Evolutionary conservation across 2,797 vertebrate species (phyloP).

Genomic region (Bradypodion pumilum): DNA sequence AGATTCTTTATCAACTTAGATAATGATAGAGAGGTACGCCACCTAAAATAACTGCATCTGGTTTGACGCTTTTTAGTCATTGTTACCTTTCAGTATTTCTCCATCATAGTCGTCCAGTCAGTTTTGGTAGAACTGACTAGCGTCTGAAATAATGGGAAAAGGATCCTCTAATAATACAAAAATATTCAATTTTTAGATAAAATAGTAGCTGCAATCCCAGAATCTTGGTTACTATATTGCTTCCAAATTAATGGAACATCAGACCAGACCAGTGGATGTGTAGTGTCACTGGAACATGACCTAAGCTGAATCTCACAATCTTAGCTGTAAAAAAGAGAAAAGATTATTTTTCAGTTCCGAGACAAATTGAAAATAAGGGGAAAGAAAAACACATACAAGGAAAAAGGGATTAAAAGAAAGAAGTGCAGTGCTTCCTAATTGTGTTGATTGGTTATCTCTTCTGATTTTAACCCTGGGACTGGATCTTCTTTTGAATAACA

Average conservation of each 20-base stretch:
- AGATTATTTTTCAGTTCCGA: background rate
- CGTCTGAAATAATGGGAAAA: background rate
- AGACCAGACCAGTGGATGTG: background rate
- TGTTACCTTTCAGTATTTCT: background rate
- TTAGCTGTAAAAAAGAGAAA: background rate
- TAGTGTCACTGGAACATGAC: background rate
- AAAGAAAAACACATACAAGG: constrained; percentile 17
- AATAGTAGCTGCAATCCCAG: background rate
- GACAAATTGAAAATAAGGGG: background rate
- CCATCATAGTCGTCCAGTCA: background rate
- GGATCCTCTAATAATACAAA: background rate
- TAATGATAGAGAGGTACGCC: no score
- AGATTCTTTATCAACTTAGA: no score
- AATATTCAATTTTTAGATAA: background rate
- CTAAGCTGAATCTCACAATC: background rate
- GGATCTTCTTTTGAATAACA: background rate
- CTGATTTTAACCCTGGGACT: constrained; percentile 13
- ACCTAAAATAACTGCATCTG: background rate
- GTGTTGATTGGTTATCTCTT: constrained; percentile 19
- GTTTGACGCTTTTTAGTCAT: background rate
- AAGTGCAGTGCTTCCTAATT: constrained; percentile 18
- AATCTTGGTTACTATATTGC: background rate
- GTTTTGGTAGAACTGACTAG: background rate
- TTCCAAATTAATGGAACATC: background rate
- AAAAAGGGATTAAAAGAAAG: background rate